Base-by-base conservation (phyloP, 2,113 vertebrate genomes). In the Monopterus albus region DNA sequence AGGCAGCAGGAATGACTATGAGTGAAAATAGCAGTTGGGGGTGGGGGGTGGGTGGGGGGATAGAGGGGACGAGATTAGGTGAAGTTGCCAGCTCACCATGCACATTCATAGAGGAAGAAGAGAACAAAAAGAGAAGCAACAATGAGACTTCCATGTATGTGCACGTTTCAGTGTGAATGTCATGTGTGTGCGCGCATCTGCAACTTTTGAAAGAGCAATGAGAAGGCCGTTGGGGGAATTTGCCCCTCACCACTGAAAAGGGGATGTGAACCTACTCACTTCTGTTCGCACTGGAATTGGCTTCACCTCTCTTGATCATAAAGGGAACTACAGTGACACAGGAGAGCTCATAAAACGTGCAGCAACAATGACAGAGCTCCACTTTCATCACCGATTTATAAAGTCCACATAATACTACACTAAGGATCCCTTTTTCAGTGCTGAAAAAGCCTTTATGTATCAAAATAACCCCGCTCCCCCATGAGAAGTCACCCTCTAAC, bases 221-320 rank as follows among this genome's bases (percentile, higher is more conserved):
- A 60, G 51, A 31, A 35, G 42, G 17, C 70, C 1, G 35, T 26
- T 49, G 61, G 62, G 77, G 70, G 52, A 52, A 75, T 84, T 79
- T 75, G 57, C 79, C 85, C 75, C 73, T 62, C 17, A 11, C 71
- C 73, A 64, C 69, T 38, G 50, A 85, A 91, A 91, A 91, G 59
- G 55, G 81, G 90, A 91, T 88, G 88, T 87, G 90, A 88, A 81
- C 80, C 82, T 89, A 25, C 82, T 84, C 87, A 83, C 88, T 89
- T 91, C 85, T 82, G 83, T 85, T 80, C 49, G 23, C 60, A 42
- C 57, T 46, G 49, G 33, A 68, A 53, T 25, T 11, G 50, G 63
- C 63, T 47, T 65, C 70, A 64, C 55, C 72, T 71, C 51, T 46
- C 42, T 12, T 60, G 25, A 52, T 74, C 57, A 43, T 64, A 79